phyloP scores from a whole-genome alignment of 2,797 vertebrate genomes.

The Alfaro cultratus region DNA sequence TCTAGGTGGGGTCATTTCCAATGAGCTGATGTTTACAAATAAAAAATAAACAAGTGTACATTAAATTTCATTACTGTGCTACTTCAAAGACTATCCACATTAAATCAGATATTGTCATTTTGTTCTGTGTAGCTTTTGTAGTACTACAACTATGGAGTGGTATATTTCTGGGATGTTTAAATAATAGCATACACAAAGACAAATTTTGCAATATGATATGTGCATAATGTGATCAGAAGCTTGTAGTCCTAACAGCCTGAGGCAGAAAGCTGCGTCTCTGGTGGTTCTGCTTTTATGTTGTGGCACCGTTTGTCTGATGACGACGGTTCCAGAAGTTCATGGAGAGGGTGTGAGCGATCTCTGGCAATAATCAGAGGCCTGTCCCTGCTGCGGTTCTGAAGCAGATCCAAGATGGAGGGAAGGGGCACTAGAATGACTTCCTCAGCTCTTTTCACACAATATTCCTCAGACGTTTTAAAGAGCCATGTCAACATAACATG shows the following conservation, averaged over 20 bases:
- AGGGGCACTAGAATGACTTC: background rate
- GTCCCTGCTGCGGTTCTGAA: background rate
- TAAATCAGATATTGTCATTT: background rate
- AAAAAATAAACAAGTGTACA: background rate
- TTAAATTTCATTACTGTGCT: background rate
- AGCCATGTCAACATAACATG: background rate
- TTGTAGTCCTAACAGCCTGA: background rate
- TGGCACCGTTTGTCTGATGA: background rate
- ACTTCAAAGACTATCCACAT: background rate
- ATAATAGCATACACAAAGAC: background rate
- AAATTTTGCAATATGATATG: background rate
- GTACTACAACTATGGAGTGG: background rate
- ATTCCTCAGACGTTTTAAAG: background rate
- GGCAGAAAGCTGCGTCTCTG: background rate
- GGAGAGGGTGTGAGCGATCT: background rate
- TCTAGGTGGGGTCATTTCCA: conserved; percentile 80
- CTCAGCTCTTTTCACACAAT: background rate
- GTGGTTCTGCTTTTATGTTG: background rate
- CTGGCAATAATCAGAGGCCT: background rate
- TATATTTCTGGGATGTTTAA: background rate
- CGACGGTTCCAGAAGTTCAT: background rate
- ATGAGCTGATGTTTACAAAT: background rate
- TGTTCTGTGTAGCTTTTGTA: background rate
- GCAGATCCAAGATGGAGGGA: background rate
- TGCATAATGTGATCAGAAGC: background rate